These are phyloP conservation scores for Cremastinae sp. DNA, from an alignment of 2,888 invertebrate genomes.

Conservation along the genomic window DNA sequence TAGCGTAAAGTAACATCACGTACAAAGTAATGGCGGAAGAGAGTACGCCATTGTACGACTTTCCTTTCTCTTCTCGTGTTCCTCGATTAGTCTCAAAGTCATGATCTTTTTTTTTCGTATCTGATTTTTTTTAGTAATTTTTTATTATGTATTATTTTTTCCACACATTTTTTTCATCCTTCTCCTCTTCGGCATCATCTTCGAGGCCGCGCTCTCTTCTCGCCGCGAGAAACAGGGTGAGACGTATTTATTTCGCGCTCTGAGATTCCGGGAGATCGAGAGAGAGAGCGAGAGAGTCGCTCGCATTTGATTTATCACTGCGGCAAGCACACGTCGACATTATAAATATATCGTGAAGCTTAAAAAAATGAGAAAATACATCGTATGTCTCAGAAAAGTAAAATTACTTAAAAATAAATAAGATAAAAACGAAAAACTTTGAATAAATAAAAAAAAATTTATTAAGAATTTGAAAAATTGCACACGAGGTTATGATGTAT, in stretches of 20 bases:
- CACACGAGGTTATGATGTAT: no score
- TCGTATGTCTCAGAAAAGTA: no score
- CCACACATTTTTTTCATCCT: conserved; percentile 13
- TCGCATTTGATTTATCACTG: conserved; percentile 61
- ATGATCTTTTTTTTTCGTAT: conserved; percentile 8
- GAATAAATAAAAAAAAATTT: no score
- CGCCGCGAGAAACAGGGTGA: conserved; percentile 41
- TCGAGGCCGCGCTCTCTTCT: conserved; percentile 23
- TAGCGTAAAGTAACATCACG: no score
- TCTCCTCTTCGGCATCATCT: conserved; percentile 49
- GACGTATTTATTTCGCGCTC: conserved; percentile 34
- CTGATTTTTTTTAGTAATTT: not conserved
- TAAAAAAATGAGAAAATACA: not conserved
- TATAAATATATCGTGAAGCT: conserved; percentile 69
- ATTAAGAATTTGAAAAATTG: no score
- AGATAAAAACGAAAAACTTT: no score
- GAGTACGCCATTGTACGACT: not conserved
- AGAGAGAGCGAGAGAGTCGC: conserved; percentile 15
- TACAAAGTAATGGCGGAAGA: conserved; percentile 20
- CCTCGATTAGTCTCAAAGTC: conserved; percentile 52
- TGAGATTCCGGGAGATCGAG: conserved; percentile 10
- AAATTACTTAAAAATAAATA: no score
- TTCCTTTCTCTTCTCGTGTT: conserved; percentile 51
- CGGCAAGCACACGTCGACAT: conserved; percentile 64
- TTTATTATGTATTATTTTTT: not conserved